Base-by-base conservation (phyloP, 92 coral and sea anemone genomes). In the Parazoanthus swiftii region DNA sequence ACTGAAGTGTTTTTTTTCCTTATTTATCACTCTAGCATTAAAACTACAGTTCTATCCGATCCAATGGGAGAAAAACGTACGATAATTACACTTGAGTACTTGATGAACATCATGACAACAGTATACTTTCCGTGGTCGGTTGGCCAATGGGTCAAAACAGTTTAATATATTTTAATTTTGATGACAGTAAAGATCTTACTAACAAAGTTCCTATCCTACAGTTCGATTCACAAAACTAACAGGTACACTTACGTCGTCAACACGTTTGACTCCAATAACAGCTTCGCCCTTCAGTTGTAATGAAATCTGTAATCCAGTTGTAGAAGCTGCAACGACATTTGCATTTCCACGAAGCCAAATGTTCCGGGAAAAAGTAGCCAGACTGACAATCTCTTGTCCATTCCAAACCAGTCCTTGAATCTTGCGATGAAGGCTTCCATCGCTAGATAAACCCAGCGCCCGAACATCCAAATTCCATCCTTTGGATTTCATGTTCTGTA, bases 401-500 rank as follows among this genome's bases (percentile, higher is more conserved):
- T 91, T 91, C 93, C 93, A 91, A 71, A 85, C 59, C 0, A 42
- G 0, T 8, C 81, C 89, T 16, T 91, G 39, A 2, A 70, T 76
- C 8, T 29, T 38, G 14, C 39, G 3, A 25, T 1, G 15, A 29
- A 75, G 76, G 68, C 50, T 59, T n/a, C 58, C 54, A 23, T 58
- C 80, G 11, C 54, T 74, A 15, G 86, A 58, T 37, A 91, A 18
- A 5, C 89, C 93, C 44, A 91, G 8, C 0, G 91, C 76, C 46
- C 56, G 77, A 8, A 91, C 70, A 1, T 33, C 23, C 4, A 91
- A 43, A 18, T 79, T 56, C 65, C 86, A 18, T 26, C 89, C 89
- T 20, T 42, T 59, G 14, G 85, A 86, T 59, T 87, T 88, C 88
- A 91, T 91, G n/a, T 88, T 35, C 48, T 72, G 91, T 26, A 85